Percentiles rank a stretch among this genome's conserved stretches.
Evolutionary conservation across 2,888 invertebrate genomes (phyloP).

Genomic region (Lasioglossum zephyrum): DNA sequence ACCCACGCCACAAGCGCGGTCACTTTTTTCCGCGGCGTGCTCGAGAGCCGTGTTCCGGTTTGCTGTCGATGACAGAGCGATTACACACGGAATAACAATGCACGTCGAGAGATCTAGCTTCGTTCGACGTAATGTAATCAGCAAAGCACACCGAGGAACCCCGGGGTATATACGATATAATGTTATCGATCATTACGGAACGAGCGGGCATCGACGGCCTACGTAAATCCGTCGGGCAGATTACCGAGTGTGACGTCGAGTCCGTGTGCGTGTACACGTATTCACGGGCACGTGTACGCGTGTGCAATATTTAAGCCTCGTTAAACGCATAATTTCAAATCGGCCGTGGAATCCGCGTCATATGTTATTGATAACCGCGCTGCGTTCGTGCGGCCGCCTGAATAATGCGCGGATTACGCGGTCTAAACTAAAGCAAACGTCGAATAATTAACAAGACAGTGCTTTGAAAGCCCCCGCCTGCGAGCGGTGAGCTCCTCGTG

Average conservation of each 20-base stretch:
- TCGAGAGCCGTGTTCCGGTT: neutral
- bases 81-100: constrained; percentile 46
- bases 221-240: constrained; percentile 42
- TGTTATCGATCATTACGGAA: constrained; percentile 41
- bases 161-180: constrained; percentile 45
- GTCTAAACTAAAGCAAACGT: constrained; percentile 59
- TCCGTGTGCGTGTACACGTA: neutral
- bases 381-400: constrained; percentile 33
- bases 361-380: constrained; percentile 58
- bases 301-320: constrained; percentile 57
- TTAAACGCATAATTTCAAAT: constrained; percentile 62
- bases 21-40: neutral
- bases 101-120: constrained; percentile 18
- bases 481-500: constrained; percentile 27
- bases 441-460: constrained; percentile 62
- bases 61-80: constrained; percentile 44
- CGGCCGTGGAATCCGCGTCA: constrained; percentile 52
- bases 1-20: neutral
- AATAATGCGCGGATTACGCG: constrained; percentile 59
- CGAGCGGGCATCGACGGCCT: neutral
- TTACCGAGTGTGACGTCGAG: constrained; percentile 36
- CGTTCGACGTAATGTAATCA: constrained; percentile 42
- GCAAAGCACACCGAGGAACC: constrained; percentile 12
- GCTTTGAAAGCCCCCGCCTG: constrained; percentile 41
- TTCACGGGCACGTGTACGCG: neutral